Base-by-base conservation (phyloP, 2,113 vertebrate genomes). In the Colinus virginianus region DNA sequence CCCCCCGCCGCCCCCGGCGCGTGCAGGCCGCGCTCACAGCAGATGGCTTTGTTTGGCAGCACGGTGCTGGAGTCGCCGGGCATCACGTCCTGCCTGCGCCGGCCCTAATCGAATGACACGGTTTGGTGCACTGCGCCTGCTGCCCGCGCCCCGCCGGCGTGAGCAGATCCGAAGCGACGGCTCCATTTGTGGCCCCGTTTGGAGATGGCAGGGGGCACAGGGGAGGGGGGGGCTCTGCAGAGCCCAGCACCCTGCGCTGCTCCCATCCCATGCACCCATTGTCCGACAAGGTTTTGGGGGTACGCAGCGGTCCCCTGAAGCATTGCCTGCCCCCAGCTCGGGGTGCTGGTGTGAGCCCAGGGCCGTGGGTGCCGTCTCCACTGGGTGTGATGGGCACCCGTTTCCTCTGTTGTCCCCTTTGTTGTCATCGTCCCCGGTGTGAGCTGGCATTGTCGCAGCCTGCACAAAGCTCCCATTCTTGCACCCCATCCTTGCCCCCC, bases 21-120 rank as follows among this genome's bases (percentile, higher is more conserved):
- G 88, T 94, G 93, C 48, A 2, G 88, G 88, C 90, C 83, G 72
- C 40, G 13, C 77, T 96, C 4, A 2, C 92, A 95, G 97, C 96
- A 97, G 97, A 97, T 97, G 96, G 96, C 96, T 95, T 84, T 95
- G 94, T 90, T 94, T 97, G 96, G 96, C 95, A 94, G 95, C 74
- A 25, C 88, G 1, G 92, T 36, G 88, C 87, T 23, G 78, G 55
- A 95, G 90, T 93, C 63, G 14, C 93, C 43, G 93, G 94, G 95
- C 94, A 94, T 93, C 93, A 96, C 96, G 91, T 95, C 94, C 93
- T 83, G 84, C 86, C 95, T 95, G 93, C 61, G 95, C 93, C 48
- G 61, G 91, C 96, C 94, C 92, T 97, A 97, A 97, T 97, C 93
- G 95, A 97, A 97, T 97, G 96, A 97, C 76, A 97, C 90, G 97